Percentiles rank a stretch among this genome's conserved stretches.
Evolutionary conservation across 2,113 vertebrate species (phyloP).

Genomic region (Ceuthmochares aereus): DNA sequence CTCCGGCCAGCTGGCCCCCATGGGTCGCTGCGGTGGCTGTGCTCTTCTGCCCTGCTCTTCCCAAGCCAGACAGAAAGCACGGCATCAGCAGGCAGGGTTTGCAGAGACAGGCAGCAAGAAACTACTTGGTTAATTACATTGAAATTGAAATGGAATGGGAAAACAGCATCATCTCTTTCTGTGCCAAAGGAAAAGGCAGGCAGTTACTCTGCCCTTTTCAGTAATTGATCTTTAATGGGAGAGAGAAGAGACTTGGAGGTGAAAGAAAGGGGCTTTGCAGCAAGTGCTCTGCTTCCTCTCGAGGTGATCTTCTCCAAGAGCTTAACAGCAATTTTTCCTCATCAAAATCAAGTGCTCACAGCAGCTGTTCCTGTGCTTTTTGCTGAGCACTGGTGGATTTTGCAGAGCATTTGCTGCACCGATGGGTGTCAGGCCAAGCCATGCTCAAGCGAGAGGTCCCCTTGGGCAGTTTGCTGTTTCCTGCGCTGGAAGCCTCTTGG

Average conservation of each 20-base stretch:
- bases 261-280: neutral
- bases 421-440: rapidly evolving
- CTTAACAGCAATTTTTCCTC: neutral
- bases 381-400: neutral
- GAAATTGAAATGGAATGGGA: neutral
- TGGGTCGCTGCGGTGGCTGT: neutral
- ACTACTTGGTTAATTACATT: neutral
- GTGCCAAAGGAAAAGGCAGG: neutral
- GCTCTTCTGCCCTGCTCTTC: neutral
- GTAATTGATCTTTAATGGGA: neutral
- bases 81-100: neutral
- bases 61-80: neutral
- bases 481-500: neutral
- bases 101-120: rapidly evolving
- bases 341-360: neutral
- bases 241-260: neutral
- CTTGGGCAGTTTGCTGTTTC: neutral
- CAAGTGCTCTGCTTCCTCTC: neutral
- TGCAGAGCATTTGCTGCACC: neutral
- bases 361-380: neutral
- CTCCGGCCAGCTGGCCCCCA: rapidly evolving
- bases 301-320: neutral
- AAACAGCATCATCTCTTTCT: neutral
- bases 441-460: neutral
- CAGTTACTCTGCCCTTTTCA: neutral